Evolutionary conservation across 2,113 vertebrate species (phyloP).

Genomic region (Pantherophis guttatus): DNA sequence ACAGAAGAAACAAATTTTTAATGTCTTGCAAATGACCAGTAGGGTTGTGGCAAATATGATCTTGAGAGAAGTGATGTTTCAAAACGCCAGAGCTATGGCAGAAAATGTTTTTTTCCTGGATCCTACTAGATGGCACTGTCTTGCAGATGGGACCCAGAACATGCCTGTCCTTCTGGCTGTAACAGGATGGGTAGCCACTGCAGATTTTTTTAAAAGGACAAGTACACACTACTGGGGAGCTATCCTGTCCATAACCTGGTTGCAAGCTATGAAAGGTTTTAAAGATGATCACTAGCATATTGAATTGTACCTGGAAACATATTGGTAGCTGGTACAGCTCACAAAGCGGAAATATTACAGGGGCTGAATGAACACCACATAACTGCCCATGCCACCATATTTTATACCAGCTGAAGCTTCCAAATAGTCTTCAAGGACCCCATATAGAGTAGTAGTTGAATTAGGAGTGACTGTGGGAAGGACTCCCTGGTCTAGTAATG

Average conservation of each 20-base stretch:
- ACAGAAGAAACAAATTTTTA: background rate
- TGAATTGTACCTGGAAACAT: background rate
- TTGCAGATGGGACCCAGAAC: background rate
- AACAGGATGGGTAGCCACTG: background rate
- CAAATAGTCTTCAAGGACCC: background rate
- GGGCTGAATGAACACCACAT: background rate
- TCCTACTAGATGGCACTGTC: background rate
- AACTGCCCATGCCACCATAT: background rate
- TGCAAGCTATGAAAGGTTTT: background rate
- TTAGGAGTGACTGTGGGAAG: background rate
- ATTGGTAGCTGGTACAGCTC: background rate
- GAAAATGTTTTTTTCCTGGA: background rate
- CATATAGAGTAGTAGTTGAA: background rate
- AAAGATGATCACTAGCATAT: background rate
- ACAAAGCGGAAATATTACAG: background rate
- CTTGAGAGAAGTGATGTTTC: background rate
- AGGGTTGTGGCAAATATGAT: background rate
- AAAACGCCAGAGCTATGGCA: background rate
- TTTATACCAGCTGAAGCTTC: background rate
- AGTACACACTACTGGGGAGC: background rate
- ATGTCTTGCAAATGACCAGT: background rate
- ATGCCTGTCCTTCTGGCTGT: background rate
- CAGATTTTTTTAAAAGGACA: background rate
- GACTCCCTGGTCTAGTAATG: background rate
- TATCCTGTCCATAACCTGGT: background rate